These are phyloP conservation scores for Rhorus exstirpatorius DNA, from an alignment of 2,888 invertebrate species.

Conservation along the genomic window DNA sequence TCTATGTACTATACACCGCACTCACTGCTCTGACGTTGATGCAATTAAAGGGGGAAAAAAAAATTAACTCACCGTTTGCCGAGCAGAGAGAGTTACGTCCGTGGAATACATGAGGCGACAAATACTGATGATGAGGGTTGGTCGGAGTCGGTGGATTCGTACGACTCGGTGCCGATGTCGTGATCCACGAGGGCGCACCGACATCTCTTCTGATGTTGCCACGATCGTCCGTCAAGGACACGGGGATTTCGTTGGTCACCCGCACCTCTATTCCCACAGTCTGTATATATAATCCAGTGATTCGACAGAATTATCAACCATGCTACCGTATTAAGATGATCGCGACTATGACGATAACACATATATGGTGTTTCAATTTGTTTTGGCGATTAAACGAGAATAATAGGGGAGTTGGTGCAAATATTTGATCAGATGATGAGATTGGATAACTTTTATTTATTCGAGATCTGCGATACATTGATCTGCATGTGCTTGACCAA, in stretches of 20 bases:
- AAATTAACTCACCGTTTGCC: constrained; percentile 84
- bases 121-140: constrained; percentile 80
- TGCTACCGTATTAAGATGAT: not conserved
- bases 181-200: constrained; percentile 77
- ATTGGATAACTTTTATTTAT: too few species aligned
- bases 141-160: constrained; percentile 81
- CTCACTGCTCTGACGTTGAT: constrained; percentile 13
- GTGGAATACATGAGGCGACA: constrained; percentile 86
- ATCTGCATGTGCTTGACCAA: too few species aligned
- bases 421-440: too few species aligned
- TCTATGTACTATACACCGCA: not conserved
- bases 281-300: constrained; percentile 70
- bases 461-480: too few species aligned
- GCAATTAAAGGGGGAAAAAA: constrained; percentile 43
- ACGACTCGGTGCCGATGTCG: constrained; percentile 76
- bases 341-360: not conserved
- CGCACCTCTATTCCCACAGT: constrained; percentile 82
- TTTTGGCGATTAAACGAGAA: too few species aligned
- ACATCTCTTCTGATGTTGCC: constrained; percentile 70
- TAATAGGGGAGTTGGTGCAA: too few species aligned
- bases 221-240: constrained; percentile 69
- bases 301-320: not conserved
- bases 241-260: constrained; percentile 80
- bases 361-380: too few species aligned
- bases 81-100: constrained; percentile 87